These are phyloP conservation scores for Toxostoma redivivum DNA, from an alignment of 2,113 vertebrate species.

Conservation along the genomic window DNA sequence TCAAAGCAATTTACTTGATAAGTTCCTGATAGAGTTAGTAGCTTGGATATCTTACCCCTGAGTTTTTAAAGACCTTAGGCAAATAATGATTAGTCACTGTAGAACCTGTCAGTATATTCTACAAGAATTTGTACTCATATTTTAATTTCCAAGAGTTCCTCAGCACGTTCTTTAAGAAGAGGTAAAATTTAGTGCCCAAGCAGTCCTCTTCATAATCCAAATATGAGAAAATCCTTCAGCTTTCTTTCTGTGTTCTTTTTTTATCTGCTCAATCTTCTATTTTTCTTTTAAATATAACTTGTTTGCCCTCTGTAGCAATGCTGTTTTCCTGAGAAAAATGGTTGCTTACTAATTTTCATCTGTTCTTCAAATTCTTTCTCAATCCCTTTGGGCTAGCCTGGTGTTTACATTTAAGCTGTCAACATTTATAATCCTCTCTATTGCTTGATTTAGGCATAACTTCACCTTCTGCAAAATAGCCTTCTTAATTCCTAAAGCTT, in stretches of 20 bases:
- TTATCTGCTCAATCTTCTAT: rapidly evolving
- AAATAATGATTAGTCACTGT: neutral
- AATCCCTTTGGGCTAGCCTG: neutral
- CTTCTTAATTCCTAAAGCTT: neutral
- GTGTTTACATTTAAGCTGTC: neutral
- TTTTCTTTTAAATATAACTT: neutral
- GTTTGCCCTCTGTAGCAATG: neutral
- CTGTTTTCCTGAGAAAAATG: neutral
- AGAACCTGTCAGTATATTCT: neutral
- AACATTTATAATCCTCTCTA: neutral
- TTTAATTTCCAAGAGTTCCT: neutral
- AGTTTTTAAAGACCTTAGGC: neutral
- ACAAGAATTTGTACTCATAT: neutral
- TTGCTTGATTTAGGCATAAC: neutral
- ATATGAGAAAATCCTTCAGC: neutral
- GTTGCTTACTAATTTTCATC: neutral
- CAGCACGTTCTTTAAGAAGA: neutral
- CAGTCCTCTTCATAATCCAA: neutral
- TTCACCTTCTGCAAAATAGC: neutral
- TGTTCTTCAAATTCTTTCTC: neutral
- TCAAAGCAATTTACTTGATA: neutral
- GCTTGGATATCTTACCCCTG: neutral
- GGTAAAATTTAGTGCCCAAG: neutral
- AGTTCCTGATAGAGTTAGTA: neutral
- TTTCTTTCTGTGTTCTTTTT: neutral